Base-by-base conservation (phyloP, 2,113 vertebrate genomes). In the Rhinolophus ferrumequinum region DNA sequence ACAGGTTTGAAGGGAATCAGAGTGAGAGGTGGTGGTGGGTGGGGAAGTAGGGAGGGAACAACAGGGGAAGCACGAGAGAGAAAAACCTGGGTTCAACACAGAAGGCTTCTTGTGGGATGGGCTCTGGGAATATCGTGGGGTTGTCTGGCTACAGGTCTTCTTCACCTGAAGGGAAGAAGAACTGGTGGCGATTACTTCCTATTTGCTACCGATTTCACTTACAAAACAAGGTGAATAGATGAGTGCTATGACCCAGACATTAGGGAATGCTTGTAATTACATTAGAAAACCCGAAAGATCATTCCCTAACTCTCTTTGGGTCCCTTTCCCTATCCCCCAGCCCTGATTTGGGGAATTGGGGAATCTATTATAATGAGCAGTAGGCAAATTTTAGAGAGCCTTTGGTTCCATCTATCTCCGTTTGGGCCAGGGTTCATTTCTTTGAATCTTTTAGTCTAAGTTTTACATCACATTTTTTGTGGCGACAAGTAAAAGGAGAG, bases 401-500 rank as follows among this genome's bases (percentile, higher is more conserved):
- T n/a, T 30, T 35, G 8, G 22, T 41, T 62, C n/a, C 44, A 22
- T n/a, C 82, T 24, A 1, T 88, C 30, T 85, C 30, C n/a, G 41
- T 93, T 73, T 80, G 64, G 9, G n/a, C 87, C 58, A 84, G n/a
- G 67, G n/a, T n/a, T 86, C 33, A 72, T 72, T 91, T n/a, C n/a
- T 58, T 93, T 86, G 77, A 94, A 30, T 70, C 73, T 94, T 94
- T 76, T 62, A 97, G 79, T 41, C n/a, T 86, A 66, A 30, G 41
- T 84, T 73, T 77, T 95, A 81, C 91, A 94, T 95, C 82, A 91
- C 81, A 82, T 67, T 95, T 97, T 58, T 95, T 96, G 66, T 93
- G 83, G 81, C 56, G 90, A 96, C n/a, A n/a, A 73, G 85, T 72
- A 77, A 77, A 95, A 93, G 67, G 70, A 95, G 93, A 35, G 66